These are phyloP conservation scores for Micronisus gabar DNA, from an alignment of 2,113 vertebrate species.

Conservation along the genomic window DNA sequence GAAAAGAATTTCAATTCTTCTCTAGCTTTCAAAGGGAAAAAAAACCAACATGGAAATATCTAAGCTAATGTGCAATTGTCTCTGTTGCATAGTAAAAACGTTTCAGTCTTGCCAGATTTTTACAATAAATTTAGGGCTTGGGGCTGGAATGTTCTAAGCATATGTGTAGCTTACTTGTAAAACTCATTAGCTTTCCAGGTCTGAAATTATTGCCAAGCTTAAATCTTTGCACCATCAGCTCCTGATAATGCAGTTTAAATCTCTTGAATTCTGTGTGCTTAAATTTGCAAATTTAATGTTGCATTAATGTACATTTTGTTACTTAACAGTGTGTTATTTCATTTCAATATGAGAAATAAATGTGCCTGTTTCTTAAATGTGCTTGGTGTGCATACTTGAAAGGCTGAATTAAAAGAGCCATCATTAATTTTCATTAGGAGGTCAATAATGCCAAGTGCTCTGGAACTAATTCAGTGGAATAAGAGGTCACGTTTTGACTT, in stretches of 20 bases:
- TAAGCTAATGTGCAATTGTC: neutral
- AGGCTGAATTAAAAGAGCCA: conserved; percentile 16
- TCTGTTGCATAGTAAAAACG: neutral
- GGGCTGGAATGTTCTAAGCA: neutral
- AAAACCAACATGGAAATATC: neutral
- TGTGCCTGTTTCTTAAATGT: neutral
- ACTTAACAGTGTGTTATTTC: conserved; percentile 3
- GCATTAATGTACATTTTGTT: neutral
- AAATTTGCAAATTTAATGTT: conserved; percentile 2
- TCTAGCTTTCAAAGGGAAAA: neutral
- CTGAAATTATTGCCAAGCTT: neutral
- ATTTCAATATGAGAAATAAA: neutral
- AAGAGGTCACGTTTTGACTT: conserved; percentile 54
- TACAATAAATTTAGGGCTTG: neutral
- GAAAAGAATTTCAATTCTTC: neutral
- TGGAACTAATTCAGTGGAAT: conserved; percentile 57
- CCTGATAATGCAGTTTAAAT: neutral
- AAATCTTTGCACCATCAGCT: neutral
- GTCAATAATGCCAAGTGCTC: conserved; percentile 58
- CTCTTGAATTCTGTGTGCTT: neutral
- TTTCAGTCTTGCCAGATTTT: neutral
- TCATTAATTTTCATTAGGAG: conserved; percentile 66
- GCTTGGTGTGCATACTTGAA: neutral
- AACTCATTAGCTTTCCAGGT: neutral
- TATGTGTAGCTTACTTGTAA: neutral